phyloP scores from a whole-genome alignment of 2,797 vertebrate species.

The Gastrophryne carolinensis region DNA sequence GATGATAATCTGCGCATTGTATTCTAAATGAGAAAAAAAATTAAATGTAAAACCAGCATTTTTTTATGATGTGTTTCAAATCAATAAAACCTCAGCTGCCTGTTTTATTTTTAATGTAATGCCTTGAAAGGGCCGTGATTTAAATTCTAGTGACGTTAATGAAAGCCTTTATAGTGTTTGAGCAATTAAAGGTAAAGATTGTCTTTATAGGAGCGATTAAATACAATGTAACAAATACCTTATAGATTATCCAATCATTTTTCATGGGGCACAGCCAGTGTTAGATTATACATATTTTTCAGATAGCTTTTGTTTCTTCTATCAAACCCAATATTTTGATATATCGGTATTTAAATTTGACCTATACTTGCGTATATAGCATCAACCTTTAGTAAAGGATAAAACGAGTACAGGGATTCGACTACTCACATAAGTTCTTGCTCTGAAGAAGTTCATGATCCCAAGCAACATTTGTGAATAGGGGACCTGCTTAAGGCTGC shows the following conservation, averaged over 20 bases:
- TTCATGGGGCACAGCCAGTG: too few species aligned
- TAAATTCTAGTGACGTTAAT: conserved; percentile 26
- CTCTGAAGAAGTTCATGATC: too few species aligned
- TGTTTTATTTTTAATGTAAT: conserved; percentile 59
- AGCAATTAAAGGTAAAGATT: conserved; percentile 5
- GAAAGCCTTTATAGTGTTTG: not conserved
- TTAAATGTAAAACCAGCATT: conserved; percentile 89
- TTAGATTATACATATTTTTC: too few species aligned
- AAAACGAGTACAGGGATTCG: too few species aligned
- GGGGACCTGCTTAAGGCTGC: too few species aligned
- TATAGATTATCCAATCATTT: not conserved
- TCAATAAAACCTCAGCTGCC: conserved; percentile 69
- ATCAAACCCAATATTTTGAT: too few species aligned
- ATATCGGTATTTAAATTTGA: too few species aligned
- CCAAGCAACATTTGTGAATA: too few species aligned
- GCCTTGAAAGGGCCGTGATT: conserved; percentile 59
- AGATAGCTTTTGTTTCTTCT: too few species aligned
- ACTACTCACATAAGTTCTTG: too few species aligned
- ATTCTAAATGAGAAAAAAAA: conserved; percentile 99
- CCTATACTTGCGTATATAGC: too few species aligned
- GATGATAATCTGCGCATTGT: conserved; percentile 96
- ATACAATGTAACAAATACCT: not conserved
- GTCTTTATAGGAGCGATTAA: not conserved
- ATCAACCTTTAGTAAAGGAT: too few species aligned
- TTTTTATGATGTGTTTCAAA: conserved; percentile 80